Conservation (phyloP, 2,113 vertebrate genomes). For the Eurypyga helias region DNA sequence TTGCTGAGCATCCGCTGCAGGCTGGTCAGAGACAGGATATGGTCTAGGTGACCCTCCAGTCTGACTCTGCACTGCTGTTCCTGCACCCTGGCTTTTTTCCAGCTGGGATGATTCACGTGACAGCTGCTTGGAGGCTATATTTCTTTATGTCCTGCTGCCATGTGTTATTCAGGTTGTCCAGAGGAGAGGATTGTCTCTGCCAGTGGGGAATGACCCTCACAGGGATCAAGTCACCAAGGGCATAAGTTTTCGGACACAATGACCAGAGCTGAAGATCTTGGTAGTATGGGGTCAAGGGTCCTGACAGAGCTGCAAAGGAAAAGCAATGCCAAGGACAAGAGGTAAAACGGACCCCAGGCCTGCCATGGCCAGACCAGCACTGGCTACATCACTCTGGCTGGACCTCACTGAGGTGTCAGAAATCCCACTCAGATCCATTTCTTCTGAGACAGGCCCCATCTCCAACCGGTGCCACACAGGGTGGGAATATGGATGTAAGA, state of each 20-base stretch:
- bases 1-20: background rate
- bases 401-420: fast-evolving
- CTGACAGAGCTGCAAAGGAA: background rate
- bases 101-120: background rate
- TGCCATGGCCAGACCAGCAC: background rate
- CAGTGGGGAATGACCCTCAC: background rate
- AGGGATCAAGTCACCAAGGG: background rate
- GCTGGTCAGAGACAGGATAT: slow-evolving; percentile 43
- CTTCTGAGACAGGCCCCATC: background rate
- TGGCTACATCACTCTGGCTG: background rate
- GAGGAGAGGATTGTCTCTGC: background rate
- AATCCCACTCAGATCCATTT: background rate
- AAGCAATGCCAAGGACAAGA: background rate
- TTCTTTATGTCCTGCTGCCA: background rate
- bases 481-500: background rate
- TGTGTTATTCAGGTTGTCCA: background rate
- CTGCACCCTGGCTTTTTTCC: slow-evolving; percentile 40
- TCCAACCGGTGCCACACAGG: background rate
- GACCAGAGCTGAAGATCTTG: background rate
- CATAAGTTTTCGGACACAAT: background rate
- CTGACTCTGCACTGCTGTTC: slow-evolving; percentile 61
- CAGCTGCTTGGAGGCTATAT: background rate
- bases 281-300: background rate
- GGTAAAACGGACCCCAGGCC: background rate
- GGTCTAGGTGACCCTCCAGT: background rate